Evolutionary conservation across 1,140 invertebrate species (phyloP).

Genomic region (Himalopsyche phryganea): DNA sequence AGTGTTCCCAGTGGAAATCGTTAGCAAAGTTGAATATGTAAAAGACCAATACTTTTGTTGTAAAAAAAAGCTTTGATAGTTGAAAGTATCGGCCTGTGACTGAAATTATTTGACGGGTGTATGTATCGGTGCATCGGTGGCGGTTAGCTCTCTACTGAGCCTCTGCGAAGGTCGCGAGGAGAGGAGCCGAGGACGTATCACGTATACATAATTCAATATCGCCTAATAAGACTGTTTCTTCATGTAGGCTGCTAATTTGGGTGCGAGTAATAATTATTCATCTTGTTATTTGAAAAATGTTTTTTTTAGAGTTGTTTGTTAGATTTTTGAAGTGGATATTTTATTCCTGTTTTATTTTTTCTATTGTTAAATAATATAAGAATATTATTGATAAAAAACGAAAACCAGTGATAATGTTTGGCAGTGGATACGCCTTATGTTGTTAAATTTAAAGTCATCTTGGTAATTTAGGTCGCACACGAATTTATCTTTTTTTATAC

Average conservation of each 20-base stretch:
- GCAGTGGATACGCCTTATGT: background rate
- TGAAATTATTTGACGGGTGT: slow-evolving; percentile 22
- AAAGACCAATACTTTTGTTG: slow-evolving; percentile 27
- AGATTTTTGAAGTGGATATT: slow-evolving; percentile 33
- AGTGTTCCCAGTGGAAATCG: background rate
- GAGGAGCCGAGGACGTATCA: no score
- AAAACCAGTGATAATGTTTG: slow-evolving; percentile 7
- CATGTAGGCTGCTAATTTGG: slow-evolving; percentile 24
- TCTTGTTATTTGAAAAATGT: slow-evolving; percentile 13
- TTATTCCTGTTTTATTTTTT: slow-evolving; percentile 35
- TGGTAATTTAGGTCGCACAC: slow-evolving; percentile 2
- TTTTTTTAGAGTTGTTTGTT: slow-evolving; percentile 33
- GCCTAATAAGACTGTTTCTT: slow-evolving; percentile 32
- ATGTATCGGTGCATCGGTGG: background rate
- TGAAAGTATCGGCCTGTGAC: slow-evolving; percentile 28
- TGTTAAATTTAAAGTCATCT: slow-evolving; percentile 14
- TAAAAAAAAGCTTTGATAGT: slow-evolving; percentile 29
- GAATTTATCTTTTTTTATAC: slow-evolving; percentile 7
- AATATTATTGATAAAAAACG: slow-evolving; percentile 22
- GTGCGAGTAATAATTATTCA: slow-evolving; percentile 22
- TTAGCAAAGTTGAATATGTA: slow-evolving; percentile 18
- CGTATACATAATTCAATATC: slow-evolving; percentile 18
- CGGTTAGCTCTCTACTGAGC: background rate
- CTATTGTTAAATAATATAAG: slow-evolving; percentile 30
- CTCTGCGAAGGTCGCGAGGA: background rate